phyloP scores from a whole-genome alignment of 2,797 vertebrate genomes.

The Sparidentex hasta region DNA sequence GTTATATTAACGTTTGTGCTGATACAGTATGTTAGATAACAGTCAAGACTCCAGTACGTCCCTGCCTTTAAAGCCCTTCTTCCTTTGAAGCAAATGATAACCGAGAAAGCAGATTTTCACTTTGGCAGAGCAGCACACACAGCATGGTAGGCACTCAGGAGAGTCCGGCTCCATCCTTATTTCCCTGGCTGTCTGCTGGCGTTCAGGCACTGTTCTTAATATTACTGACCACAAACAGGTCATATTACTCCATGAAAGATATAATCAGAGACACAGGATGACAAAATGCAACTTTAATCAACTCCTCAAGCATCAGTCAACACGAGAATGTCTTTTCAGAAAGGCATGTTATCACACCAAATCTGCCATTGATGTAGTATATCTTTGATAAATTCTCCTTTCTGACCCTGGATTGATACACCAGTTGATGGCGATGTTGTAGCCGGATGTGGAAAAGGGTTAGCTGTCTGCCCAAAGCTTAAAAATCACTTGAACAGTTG shows the following conservation, averaged over 20 bases:
- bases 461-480: constrained; percentile 35
- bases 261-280: constrained; percentile 6
- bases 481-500: constrained; percentile 11
- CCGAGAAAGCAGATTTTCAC: constrained; percentile 27
- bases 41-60: constrained; percentile 18
- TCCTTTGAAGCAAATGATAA: constrained; percentile 24
- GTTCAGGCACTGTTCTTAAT: constrained; percentile 31
- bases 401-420: not conserved
- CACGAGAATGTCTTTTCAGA: not conserved
- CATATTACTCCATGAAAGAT: constrained; percentile 27
- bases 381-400: too few relatives aligned
- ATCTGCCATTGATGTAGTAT: constrained; percentile 5
- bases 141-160: constrained; percentile 31
- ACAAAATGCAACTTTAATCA: not conserved
- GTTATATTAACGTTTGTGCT: constrained; percentile 39
- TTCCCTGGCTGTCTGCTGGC: constrained; percentile 39
- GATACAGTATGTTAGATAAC: constrained; percentile 47
- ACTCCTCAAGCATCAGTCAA: constrained; percentile 13
- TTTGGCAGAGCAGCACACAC: constrained; percentile 39
- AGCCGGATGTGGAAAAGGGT: not conserved
- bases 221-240: constrained; percentile 37
- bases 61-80: constrained; percentile 34
- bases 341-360: constrained; percentile 1
- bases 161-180: constrained; percentile 32
- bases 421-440: constrained; percentile 8